Conservation (phyloP, 2,113 vertebrate species). For the Hydrochoerus hydrochaeris region DNA sequence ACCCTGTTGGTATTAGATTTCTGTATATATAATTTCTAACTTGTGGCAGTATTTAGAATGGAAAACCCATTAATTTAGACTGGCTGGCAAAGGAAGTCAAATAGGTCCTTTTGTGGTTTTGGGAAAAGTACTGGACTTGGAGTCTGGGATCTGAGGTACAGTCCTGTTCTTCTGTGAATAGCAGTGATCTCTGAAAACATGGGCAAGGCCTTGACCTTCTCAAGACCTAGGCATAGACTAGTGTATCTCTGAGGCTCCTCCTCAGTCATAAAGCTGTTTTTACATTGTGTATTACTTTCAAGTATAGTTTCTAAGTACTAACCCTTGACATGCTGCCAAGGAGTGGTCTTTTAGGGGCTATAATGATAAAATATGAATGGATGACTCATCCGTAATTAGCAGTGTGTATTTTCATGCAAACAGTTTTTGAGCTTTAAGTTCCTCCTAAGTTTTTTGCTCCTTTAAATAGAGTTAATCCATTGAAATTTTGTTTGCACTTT, state of each 20-base stretch:
- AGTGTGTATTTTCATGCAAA: slow-evolving; percentile 13
- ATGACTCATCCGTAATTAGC: slow-evolving; percentile 70
- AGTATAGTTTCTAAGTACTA: slow-evolving; percentile 52
- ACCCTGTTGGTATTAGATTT: slow-evolving; percentile 45
- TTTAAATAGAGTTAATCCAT: slow-evolving; percentile 48
- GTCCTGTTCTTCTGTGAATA: background rate
- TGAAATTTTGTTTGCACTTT: slow-evolving; percentile 62
- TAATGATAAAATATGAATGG: slow-evolving; percentile 60
- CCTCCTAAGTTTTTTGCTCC: background rate
- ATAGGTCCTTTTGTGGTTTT: background rate
- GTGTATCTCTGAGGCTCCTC: background rate
- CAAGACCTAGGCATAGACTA: background rate
- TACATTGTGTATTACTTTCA: slow-evolving; percentile 37
- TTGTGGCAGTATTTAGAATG: slow-evolving; percentile 32
- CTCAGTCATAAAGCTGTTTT: background rate
- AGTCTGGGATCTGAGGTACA: background rate
- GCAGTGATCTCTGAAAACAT: background rate
- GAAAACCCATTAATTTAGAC: background rate
- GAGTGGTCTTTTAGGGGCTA: slow-evolving; percentile 56
- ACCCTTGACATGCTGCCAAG: slow-evolving; percentile 52
- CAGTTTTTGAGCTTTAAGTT: slow-evolving; percentile 11
- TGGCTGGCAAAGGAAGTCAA: background rate
- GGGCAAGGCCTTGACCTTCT: background rate
- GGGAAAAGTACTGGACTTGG: background rate
- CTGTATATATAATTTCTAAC: background rate